phyloP scores from a whole-genome alignment of 2,113 vertebrate genomes.

The Herpetotheres cachinnans region DNA sequence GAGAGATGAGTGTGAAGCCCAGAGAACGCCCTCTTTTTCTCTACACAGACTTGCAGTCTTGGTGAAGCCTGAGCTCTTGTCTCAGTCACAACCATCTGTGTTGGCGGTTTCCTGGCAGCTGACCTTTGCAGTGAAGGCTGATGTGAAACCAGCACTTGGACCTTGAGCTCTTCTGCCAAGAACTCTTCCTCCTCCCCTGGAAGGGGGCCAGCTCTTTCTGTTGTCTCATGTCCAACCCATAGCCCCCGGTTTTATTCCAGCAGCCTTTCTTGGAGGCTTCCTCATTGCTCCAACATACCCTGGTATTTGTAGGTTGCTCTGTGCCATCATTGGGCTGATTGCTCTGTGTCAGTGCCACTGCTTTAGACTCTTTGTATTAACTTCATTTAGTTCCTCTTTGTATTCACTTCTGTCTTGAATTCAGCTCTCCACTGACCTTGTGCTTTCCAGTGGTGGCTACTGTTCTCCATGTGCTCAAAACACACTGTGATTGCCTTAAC shows the following conservation, averaged over 20 bases:
- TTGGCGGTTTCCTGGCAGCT: not conserved
- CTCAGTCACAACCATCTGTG: not conserved
- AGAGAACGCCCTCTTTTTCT: not conserved
- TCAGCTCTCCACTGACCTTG: not conserved
- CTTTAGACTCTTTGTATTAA: not conserved
- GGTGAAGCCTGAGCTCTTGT: not conserved
- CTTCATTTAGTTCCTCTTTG: not conserved
- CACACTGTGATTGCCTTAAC: not conserved
- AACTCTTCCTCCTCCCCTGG: not conserved
- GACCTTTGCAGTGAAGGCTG: not conserved
- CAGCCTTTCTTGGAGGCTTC: not conserved
- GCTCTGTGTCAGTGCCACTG: not conserved
- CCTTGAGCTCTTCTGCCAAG: not conserved
- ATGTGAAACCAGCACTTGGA: not conserved
- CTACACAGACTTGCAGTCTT: not conserved
- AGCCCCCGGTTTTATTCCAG: not conserved
- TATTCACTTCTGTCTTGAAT: not conserved
- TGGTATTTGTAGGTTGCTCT: not conserved
- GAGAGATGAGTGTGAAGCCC: not conserved
- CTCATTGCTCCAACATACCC: not conserved
- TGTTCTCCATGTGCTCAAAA: not conserved
- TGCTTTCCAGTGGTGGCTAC: not conserved
- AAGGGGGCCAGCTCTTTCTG: not conserved
- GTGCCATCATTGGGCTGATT: not conserved
- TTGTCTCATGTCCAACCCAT: rapidly evolving